A percentile compares a stretch with the other conserved stretches of the same genome.
These are phyloP conservation scores for Agonopterix subpropinquella DNA, from an alignment of 2,888 invertebrate genomes.

Conservation along the genomic window DNA sequence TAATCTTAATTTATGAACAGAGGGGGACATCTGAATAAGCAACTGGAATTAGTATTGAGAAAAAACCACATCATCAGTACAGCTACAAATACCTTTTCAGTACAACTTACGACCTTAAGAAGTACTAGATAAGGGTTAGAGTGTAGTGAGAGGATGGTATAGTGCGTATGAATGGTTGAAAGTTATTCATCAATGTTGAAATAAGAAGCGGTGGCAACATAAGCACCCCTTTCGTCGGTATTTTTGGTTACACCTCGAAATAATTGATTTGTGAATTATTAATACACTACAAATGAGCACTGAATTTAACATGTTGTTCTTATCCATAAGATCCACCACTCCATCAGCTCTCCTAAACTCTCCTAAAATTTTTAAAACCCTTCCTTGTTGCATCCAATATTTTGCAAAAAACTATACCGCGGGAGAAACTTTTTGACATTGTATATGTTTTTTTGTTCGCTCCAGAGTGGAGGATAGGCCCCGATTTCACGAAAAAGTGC, in stretches of 20 bases:
- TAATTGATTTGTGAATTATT: not conserved
- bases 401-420: too few relatives aligned
- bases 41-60: slow-evolving; percentile 40
- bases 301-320: too few relatives aligned
- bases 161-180: slow-evolving; percentile 8
- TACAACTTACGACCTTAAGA: not conserved
- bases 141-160: not conserved
- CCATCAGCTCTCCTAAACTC: too few relatives aligned
- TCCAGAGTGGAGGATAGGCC: too few relatives aligned
- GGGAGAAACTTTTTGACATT: too few relatives aligned
- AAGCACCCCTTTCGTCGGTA: slow-evolving; percentile 18
- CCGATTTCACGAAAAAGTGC: too few relatives aligned
- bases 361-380: too few relatives aligned
- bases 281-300: not conserved
- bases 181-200: slow-evolving; percentile 36
- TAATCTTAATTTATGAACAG: slow-evolving; percentile 53
- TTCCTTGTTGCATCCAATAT: too few relatives aligned
- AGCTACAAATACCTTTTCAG: not conserved
- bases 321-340: too few relatives aligned
- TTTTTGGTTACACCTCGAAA: too few relatives aligned
- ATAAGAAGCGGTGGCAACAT: slow-evolving; percentile 28
- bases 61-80: slow-evolving; percentile 11
- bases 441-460: too few relatives aligned
- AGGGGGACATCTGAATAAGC: slow-evolving; percentile 53
- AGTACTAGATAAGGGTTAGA: not conserved